phyloP scores from a whole-genome alignment of 2,888 invertebrate genomes.

The Gymnocheta viridis region DNA sequence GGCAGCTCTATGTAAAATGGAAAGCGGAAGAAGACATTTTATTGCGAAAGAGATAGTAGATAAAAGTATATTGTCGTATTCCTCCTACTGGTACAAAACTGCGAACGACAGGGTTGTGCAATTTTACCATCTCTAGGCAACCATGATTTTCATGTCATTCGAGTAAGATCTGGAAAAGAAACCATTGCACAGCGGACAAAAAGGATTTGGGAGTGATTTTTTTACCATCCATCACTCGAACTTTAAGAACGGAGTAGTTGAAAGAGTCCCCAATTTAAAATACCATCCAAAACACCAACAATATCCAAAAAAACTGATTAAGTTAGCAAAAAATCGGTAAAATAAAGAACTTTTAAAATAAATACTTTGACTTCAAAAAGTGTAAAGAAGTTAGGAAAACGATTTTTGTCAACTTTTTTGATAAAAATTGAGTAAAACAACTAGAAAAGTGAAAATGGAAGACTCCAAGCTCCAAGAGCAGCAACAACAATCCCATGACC shows the following conservation, averaged over 20 bases:
- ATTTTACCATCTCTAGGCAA: slow-evolving; percentile 60
- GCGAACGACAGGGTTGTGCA: slow-evolving; percentile 30
- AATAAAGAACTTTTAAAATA: slow-evolving; percentile 69
- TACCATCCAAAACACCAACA: slow-evolving; percentile 72
- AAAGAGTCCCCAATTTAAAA: slow-evolving; percentile 77
- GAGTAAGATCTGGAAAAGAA: slow-evolving; percentile 84
- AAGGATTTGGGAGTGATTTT: slow-evolving; percentile 88
- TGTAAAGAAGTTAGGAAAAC: slow-evolving; percentile 63
- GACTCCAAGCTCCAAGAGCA: slow-evolving; percentile 90
- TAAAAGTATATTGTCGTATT: not conserved
- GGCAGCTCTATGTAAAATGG: slow-evolving; percentile 12
- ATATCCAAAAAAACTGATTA: slow-evolving; percentile 69
- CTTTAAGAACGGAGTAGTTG: slow-evolving; percentile 81
- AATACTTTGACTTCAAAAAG: slow-evolving; percentile 55
- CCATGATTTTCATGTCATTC: slow-evolving; percentile 75
- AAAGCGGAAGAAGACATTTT: slow-evolving; percentile 65
- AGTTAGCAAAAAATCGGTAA: slow-evolving; percentile 71
- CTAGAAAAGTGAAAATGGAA: slow-evolving; percentile 86
- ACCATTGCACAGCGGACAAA: slow-evolving; percentile 83
- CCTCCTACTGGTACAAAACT: slow-evolving; percentile 3
- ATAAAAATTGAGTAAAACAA: slow-evolving; percentile 30
- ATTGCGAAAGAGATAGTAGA: not conserved
- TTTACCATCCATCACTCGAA: slow-evolving; percentile 83
- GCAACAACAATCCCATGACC: slow-evolving; percentile 84
- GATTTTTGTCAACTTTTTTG: slow-evolving; percentile 67